phyloP scores from a whole-genome alignment of 2,113 vertebrate species.

The Chrysemys picta region DNA sequence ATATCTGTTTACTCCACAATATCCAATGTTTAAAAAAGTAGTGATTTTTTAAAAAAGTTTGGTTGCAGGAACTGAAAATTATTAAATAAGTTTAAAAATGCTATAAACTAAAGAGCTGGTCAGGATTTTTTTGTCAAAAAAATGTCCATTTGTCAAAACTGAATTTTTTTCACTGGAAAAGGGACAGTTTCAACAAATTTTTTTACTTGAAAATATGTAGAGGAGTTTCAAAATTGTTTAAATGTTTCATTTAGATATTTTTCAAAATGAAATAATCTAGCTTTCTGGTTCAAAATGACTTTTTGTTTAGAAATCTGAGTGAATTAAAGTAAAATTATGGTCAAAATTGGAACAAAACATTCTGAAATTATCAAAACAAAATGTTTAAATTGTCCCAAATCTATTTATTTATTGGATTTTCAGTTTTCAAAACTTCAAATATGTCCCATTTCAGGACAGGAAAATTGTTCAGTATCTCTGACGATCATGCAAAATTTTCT shows the following conservation, averaged over 20 bases:
- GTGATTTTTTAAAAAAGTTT: not conserved
- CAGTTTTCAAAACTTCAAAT: not conserved
- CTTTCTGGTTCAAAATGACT: not conserved
- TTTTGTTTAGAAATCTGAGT: not conserved
- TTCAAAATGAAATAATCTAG: not conserved
- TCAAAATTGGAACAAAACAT: not conserved
- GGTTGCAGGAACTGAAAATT: not conserved
- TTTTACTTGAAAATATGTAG: not conserved
- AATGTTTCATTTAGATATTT: not conserved
- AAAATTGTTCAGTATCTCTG: not conserved
- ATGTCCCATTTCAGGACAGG: not conserved
- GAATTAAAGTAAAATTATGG: not conserved
- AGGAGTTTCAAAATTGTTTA: not conserved
- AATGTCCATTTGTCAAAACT: not conserved
- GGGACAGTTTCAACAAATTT: not conserved
- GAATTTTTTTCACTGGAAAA: not conserved
- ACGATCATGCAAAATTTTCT: too few relatives aligned
- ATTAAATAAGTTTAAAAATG: not conserved
- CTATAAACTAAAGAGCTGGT: not conserved
- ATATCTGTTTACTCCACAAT: not conserved
- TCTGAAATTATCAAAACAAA: not conserved
- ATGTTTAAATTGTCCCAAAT: not conserved
- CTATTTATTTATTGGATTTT: not conserved
- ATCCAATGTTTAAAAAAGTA: not conserved
- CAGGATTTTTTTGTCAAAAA: not conserved